These are phyloP conservation scores for Sceliomorpha sp. DNA, from an alignment of 2,888 invertebrate species.

Conservation along the genomic window DNA sequence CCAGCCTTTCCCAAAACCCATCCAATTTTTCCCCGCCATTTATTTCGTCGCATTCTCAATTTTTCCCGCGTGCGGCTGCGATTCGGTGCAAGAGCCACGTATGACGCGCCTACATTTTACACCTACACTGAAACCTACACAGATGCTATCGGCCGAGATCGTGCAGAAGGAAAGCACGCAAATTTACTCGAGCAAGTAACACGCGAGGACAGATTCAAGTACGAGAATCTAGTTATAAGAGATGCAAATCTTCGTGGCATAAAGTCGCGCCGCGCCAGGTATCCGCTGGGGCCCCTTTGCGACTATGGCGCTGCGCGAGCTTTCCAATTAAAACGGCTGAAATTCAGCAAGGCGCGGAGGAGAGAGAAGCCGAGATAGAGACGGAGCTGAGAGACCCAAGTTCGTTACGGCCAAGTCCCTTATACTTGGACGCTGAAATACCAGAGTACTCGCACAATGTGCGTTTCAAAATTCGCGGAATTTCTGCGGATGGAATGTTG, in stretches of 20 bases:
- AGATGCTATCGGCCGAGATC: conserved; percentile 51
- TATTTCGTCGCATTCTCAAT: not conserved
- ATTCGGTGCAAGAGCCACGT: conserved; percentile 29
- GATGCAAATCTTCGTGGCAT: conserved; percentile 43
- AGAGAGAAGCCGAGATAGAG: too few relatives aligned
- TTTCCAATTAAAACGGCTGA: conserved; percentile 51
- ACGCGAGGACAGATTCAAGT: conserved; percentile 53
- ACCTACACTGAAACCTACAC: conserved; percentile 63
- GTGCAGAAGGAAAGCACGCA: conserved; percentile 55
- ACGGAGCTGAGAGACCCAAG: conserved; percentile 5
- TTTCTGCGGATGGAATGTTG: conserved; percentile 34
- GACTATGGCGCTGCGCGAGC: conserved; percentile 18
- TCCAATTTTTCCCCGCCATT: too few relatives aligned
- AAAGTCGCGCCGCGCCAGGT: conserved; percentile 33
- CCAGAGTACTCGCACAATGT: conserved; percentile 29
- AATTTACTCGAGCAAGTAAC: conserved; percentile 52
- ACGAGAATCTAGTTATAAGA: conserved; percentile 53
- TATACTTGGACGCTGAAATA: conserved; percentile 11
- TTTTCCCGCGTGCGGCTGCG: not conserved
- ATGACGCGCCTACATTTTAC: conserved; percentile 58
- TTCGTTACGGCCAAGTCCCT: conserved; percentile 7
- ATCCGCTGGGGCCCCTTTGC: not conserved
- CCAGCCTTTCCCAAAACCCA: too few relatives aligned
- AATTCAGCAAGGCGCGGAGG: conserved; percentile 25
- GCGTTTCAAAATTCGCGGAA: conserved; percentile 47